A percentile compares a stretch with the other conserved stretches of the same genome.
Conservation (phyloP, 2,797 vertebrate species). For the Leucoraja ocellata region DNA sequence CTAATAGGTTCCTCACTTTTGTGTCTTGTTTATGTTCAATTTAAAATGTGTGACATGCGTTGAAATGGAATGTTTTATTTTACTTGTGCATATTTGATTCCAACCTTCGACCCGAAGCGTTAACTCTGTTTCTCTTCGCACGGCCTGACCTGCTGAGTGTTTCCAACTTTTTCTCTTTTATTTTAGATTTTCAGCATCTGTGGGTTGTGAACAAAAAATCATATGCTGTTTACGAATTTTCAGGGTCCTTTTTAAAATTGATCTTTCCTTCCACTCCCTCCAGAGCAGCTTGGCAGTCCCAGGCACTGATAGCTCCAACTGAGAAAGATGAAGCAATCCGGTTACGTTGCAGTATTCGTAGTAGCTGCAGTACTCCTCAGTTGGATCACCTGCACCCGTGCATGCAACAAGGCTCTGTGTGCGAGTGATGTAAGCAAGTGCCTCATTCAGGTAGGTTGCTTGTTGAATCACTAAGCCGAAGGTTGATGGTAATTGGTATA, state of each 20-base stretch:
- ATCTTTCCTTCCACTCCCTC: slow-evolving; percentile 40
- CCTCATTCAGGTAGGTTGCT: slow-evolving; percentile 78
- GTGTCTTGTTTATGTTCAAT: not conserved
- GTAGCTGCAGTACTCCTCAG: slow-evolving; percentile 61
- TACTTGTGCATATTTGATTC: not conserved
- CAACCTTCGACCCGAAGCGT: too few relatives aligned
- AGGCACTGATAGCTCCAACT: slow-evolving; percentile 31
- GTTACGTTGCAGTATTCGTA: slow-evolving; percentile 53
- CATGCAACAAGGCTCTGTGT: slow-evolving; percentile 94
- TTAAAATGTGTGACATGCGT: not conserved
- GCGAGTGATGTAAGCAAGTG: slow-evolving; percentile 98
- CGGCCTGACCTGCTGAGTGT: too few relatives aligned
- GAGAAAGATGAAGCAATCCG: slow-evolving; percentile 61
- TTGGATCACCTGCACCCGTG: slow-evolving; percentile 61
- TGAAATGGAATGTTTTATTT: not conserved
- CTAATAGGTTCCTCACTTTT: too few relatives aligned
- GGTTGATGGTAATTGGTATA: not conserved
- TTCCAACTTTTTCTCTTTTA: too few relatives aligned
- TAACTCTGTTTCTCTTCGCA: too few relatives aligned
- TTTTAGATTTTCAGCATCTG: too few relatives aligned
- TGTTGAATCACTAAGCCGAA: not conserved
- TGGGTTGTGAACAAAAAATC: too few relatives aligned
- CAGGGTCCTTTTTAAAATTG: not conserved
- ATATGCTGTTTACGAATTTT: not conserved
- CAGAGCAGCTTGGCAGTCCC: slow-evolving; percentile 47